Evolutionary conservation across 2,797 vertebrate genomes (phyloP).

Genomic region (Microctenopoma lineatum): DNA sequence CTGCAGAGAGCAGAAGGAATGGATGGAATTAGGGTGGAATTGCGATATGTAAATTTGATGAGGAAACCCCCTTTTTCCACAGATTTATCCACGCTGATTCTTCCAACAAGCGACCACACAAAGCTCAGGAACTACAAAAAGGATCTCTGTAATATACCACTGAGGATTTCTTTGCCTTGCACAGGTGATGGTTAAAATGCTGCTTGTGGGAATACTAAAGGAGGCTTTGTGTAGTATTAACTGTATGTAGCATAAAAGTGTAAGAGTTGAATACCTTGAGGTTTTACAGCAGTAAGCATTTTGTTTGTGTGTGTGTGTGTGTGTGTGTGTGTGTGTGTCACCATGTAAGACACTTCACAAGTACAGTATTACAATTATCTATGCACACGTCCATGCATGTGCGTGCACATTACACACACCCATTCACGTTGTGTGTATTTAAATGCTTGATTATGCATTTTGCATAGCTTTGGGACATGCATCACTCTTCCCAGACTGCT

Average conservation of each 20-base stretch:
- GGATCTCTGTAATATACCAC: conserved; percentile 70
- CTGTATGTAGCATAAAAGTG: conserved; percentile 53
- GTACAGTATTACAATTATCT: conserved; percentile 27
- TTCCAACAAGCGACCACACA: conserved; percentile 49
- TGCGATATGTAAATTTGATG: conserved; percentile 72
- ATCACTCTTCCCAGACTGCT: conserved; percentile 83
- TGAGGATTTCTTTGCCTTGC: conserved; percentile 66
- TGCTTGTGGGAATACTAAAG: conserved; percentile 67
- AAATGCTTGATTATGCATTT: conserved; percentile 86
- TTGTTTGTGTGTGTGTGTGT: conserved; percentile 48
- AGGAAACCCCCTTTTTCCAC: conserved; percentile 50
- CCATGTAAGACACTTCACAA: conserved; percentile 39
- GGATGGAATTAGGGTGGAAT: conserved; percentile 55
- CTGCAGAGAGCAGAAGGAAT: conserved; percentile 38
- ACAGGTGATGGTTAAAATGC: conserved; percentile 54
- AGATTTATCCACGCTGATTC: conserved; percentile 57
- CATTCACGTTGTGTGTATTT: conserved; percentile 75
- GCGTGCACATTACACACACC: conserved; percentile 48
- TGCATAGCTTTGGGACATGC: conserved; percentile 83
- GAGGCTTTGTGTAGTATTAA: conserved; percentile 57
- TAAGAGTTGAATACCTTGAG: conserved; percentile 61
- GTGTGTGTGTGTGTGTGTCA: conserved; percentile 37
- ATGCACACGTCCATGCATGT: conserved; percentile 38
- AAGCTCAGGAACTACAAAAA: conserved; percentile 37
- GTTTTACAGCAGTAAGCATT: conserved; percentile 71